Percentiles rank a stretch among this genome's conserved stretches.
These are phyloP conservation scores for Drosophila formosana DNA, from an alignment of 2,888 invertebrate genomes.

Conservation along the genomic window DNA sequence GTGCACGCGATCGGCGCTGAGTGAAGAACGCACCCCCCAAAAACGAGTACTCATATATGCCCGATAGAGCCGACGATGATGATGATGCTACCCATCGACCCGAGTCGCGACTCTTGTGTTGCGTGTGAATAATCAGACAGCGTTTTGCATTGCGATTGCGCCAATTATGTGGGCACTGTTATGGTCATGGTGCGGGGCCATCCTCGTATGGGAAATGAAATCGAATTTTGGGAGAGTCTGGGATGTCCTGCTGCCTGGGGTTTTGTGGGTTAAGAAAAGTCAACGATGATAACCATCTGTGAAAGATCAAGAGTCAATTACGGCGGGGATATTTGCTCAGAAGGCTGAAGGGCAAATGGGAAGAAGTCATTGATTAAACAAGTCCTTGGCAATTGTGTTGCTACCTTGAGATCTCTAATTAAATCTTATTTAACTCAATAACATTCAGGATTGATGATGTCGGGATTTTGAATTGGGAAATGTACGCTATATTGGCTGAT, in stretches of 20 bases:
- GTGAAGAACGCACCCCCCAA: constrained; percentile 64
- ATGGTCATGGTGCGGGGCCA: constrained; percentile 44
- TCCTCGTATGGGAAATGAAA: constrained; percentile 25
- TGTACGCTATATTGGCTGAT: not conserved
- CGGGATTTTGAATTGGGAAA: not conserved
- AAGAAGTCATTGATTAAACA: constrained; percentile 16
- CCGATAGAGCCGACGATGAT: constrained; percentile 30
- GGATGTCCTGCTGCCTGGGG: constrained; percentile 43
- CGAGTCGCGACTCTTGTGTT: constrained; percentile 48
- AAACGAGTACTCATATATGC: constrained; percentile 1
- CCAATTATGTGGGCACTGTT: constrained; percentile 66
- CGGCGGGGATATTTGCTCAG: constrained; percentile 1
- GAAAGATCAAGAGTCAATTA: constrained; percentile 67
- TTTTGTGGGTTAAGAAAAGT: constrained; percentile 43
- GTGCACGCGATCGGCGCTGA: constrained; percentile 73
- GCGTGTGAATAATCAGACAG: constrained; percentile 73
- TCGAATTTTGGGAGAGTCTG: constrained; percentile 3
- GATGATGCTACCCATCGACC: constrained; percentile 45
- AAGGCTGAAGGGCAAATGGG: constrained; percentile 21
- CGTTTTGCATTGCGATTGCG: constrained; percentile 72
- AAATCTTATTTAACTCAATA: constrained; percentile 17
- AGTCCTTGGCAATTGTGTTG: constrained; percentile 1
- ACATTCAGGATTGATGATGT: not conserved
- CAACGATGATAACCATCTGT: constrained; percentile 62
- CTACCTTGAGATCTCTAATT: constrained; percentile 21